A percentile compares a stretch with the other conserved stretches of the same genome.
Evolutionary conservation across 2,113 vertebrate genomes (phyloP).

Genomic region (Eidolon helvum): DNA sequence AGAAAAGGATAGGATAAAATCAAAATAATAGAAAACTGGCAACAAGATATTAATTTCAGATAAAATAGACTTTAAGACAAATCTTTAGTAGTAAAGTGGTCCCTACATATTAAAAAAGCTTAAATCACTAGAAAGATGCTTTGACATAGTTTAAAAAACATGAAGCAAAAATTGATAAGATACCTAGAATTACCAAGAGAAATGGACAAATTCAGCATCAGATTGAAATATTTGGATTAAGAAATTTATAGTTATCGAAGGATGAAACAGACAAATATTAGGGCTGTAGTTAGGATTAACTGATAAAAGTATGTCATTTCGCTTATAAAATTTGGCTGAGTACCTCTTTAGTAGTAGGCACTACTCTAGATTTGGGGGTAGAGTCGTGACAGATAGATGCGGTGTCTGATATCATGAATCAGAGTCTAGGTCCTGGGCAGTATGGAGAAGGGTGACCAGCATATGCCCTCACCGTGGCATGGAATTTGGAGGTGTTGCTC

Average conservation of each 20-base stretch:
- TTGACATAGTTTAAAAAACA: not conserved
- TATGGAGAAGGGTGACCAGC: not conserved
- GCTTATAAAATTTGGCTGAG: not conserved
- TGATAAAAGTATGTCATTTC: not conserved
- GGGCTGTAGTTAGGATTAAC: not conserved
- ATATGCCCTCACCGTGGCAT: fast-evolving
- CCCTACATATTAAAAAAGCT: not conserved
- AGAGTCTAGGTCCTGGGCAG: not conserved
- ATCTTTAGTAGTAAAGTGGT: not conserved
- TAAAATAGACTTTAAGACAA: not conserved
- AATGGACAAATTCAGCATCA: not conserved
- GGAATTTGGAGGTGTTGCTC: not conserved
- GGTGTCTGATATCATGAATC: not conserved
- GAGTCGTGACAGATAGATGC: not conserved
- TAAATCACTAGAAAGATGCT: not conserved
- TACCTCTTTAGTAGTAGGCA: not conserved
- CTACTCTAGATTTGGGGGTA: not conserved
- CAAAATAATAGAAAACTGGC: not conserved
- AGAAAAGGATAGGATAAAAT: not conserved
- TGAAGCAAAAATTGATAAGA: not conserved
- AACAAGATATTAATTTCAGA: not conserved
- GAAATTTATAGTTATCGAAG: not conserved
- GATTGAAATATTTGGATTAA: not conserved
- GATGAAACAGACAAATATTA: not conserved
- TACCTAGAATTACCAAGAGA: not conserved